phyloP scores from a whole-genome alignment of 37 sponge, comb jelly and placozoan genomes.

The Cladorhizidae sp. region DNA sequence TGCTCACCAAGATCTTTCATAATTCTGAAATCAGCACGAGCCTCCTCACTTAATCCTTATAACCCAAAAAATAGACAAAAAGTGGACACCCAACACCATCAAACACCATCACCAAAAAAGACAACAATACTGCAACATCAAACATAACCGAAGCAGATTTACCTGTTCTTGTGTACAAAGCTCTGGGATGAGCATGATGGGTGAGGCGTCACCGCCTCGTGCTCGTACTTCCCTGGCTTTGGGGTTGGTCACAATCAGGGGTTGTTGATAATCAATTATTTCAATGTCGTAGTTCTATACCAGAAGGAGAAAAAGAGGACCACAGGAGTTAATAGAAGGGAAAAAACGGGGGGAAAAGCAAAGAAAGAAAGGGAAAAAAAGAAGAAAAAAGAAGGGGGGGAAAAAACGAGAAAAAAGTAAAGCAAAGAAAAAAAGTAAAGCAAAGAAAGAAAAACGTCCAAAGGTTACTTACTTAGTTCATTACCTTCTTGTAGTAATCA shows the following conservation, averaged over 20 bases:
- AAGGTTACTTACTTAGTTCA: too few relatives aligned
- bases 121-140: too few relatives aligned
- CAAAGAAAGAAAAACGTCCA: too few relatives aligned
- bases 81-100: background rate
- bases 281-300: slow-evolving; percentile 53
- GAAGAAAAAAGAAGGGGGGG: too few relatives aligned
- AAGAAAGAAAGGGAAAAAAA: too few relatives aligned
- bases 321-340: too few relatives aligned
- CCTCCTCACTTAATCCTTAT: slow-evolving; percentile 77
- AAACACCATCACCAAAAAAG: too few relatives aligned
- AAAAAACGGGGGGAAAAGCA: too few relatives aligned
- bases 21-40: slow-evolving; percentile 71
- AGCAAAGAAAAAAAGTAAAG: too few relatives aligned
- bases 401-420: too few relatives aligned
- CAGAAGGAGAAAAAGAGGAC: background rate
- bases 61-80: background rate
- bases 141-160: background rate
- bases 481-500: slow-evolving; percentile 78
- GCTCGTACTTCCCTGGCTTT: slow-evolving; percentile 50
- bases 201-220: slow-evolving; percentile 54
- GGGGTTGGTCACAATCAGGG: slow-evolving; percentile 84
- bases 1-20: slow-evolving; percentile 86
- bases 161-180: slow-evolving; percentile 89
- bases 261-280: slow-evolving; percentile 78
- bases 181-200: slow-evolving; percentile 89